Evolutionary conservation across 2,888 invertebrate genomes (phyloP).

Genomic region (Pherbina coryleti): DNA sequence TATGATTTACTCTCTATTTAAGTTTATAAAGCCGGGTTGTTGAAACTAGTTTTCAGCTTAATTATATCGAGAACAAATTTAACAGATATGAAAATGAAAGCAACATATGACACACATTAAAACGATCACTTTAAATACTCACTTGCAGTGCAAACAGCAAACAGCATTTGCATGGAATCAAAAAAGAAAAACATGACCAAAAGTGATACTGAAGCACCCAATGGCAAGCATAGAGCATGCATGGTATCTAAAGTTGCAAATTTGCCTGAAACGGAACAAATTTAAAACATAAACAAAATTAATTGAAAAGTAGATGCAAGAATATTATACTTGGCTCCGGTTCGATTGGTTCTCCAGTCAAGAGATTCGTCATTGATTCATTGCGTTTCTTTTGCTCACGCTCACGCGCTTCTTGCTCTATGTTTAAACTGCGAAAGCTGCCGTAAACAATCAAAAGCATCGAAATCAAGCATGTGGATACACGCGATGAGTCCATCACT

Average conservation of each 20-base stretch:
- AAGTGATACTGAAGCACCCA: constrained; percentile 94
- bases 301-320: neutral
- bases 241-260: constrained; percentile 96
- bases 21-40: too few relatives aligned
- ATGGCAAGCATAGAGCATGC: constrained; percentile 96
- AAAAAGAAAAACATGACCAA: constrained; percentile 99
- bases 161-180: constrained; percentile 97
- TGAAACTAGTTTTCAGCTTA: too few relatives aligned
- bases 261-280: constrained; percentile 69
- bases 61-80: too few relatives aligned
- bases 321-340: constrained; percentile 71
- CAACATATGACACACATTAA: neutral
- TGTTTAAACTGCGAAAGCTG: constrained; percentile 95
- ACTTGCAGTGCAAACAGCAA: constrained; percentile 97
- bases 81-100: too few relatives aligned
- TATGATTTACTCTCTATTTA: too few relatives aligned
- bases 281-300: neutral
- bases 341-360: constrained; percentile 68
- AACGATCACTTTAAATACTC: constrained; percentile 69
- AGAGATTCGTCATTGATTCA: constrained; percentile 71
- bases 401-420: constrained; percentile 94
- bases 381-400: constrained; percentile 80
- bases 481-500: constrained; percentile 96
- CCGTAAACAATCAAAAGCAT: constrained; percentile 98
- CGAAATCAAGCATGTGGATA: constrained; percentile 96